These are phyloP conservation scores for Neosilurus mollespiculum DNA, from an alignment of 2,797 vertebrate species.

Conservation along the genomic window DNA sequence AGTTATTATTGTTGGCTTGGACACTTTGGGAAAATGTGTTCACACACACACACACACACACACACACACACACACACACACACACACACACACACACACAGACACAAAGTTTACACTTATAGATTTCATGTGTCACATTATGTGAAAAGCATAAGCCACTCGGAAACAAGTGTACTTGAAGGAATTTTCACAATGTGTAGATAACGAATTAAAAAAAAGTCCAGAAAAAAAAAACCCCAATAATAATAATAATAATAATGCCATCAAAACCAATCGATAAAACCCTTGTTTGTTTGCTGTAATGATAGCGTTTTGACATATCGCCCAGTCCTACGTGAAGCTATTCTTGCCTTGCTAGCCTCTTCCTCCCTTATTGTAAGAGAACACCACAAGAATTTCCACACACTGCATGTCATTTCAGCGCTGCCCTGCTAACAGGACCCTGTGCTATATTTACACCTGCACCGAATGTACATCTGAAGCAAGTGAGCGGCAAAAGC, in stretches of 20 bases:
- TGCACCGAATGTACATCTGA: constrained; percentile 4
- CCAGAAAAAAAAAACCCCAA: too few relatives aligned
- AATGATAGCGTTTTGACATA: neutral
- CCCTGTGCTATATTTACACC: constrained; percentile 35
- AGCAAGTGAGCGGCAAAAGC: neutral
- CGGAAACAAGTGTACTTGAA: neutral
- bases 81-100: too few relatives aligned
- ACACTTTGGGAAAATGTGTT: too few relatives aligned
- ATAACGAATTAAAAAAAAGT: neutral
- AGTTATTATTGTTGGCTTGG: too few relatives aligned
- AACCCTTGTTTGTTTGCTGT: neutral
- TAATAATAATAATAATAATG: neutral
- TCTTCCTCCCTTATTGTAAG: constrained; percentile 9
- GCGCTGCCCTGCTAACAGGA: constrained; percentile 5
- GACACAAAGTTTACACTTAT: too few relatives aligned
- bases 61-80: too few relatives aligned
- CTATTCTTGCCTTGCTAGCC: constrained; percentile 8
- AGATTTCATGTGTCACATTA: neutral
- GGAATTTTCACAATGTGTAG: neutral
- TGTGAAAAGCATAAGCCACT: neutral
- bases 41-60: too few relatives aligned
- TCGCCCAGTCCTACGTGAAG: neutral
- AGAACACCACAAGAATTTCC: constrained; percentile 12
- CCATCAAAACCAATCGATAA: neutral
- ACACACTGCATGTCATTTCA: constrained; percentile 1